These are phyloP conservation scores for Sisyra nigra DNA, from an alignment of 2,888 invertebrate species.

Conservation along the genomic window DNA sequence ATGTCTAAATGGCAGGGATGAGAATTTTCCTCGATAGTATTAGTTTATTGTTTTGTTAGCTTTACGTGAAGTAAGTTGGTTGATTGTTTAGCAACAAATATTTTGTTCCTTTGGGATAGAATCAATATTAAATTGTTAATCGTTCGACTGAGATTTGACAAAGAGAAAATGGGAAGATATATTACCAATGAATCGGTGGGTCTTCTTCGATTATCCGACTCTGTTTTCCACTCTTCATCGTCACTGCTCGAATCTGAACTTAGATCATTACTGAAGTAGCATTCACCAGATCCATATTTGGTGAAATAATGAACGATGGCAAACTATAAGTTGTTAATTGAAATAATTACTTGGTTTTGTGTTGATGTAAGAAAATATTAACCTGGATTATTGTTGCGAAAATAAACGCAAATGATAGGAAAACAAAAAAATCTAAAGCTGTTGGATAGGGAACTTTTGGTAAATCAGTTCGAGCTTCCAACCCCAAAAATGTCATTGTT, in stretches of 20 bases:
- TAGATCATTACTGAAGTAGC: constrained; percentile 50
- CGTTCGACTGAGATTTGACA: not conserved
- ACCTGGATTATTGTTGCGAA: constrained; percentile 66
- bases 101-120: not conserved
- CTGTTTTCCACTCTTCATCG: constrained; percentile 28
- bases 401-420: constrained; percentile 63
- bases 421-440: constrained; percentile 72
- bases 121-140: not conserved
- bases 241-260: constrained; percentile 40
- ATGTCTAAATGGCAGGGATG: too few species aligned
- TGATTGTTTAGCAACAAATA: not conserved
- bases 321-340: constrained; percentile 30
- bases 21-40: too few species aligned
- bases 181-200: not conserved
- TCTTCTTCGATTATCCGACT: constrained; percentile 8
- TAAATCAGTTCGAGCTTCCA: constrained; percentile 64
- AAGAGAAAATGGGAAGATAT: too few species aligned
- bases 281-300: constrained; percentile 68
- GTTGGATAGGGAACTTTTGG: constrained; percentile 77
- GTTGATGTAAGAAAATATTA: constrained; percentile 8
- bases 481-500: constrained; percentile 69
- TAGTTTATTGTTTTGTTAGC: too few species aligned
- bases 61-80: too few species aligned
- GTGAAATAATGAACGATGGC: constrained; percentile 76
- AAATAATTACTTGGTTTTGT: constrained; percentile 9